Percentiles rank a stretch among this genome's conserved stretches.
Conservation (phyloP, 1,140 invertebrate species). For the Pollicipes pollicipes region DNA sequence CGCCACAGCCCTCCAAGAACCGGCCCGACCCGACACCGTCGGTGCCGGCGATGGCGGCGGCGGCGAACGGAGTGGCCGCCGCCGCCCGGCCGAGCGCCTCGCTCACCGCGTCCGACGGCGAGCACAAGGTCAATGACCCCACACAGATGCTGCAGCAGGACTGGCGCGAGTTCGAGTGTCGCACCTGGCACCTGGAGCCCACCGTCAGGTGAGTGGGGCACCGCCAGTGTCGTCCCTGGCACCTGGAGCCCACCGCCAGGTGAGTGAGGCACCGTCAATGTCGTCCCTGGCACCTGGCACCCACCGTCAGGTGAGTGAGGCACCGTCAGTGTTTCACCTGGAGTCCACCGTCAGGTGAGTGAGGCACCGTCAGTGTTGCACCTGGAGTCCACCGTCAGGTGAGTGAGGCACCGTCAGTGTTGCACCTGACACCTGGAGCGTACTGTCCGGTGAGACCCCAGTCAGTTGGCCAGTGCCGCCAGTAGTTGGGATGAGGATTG, state of each 20-base stretch:
- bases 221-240: too few relatives aligned
- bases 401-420: background rate
- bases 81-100: background rate
- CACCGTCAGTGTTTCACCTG: too few relatives aligned
- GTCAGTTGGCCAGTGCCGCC: too few relatives aligned
- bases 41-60: background rate
- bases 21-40: background rate
- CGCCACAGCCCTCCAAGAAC: background rate
- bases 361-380: too few relatives aligned
- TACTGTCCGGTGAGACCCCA: too few relatives aligned
- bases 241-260: too few relatives aligned
- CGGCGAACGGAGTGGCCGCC: background rate
- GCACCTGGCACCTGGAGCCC: slow-evolving; percentile 94
- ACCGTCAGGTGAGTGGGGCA: slow-evolving; percentile 57
- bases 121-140: slow-evolving; percentile 21
- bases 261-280: too few relatives aligned
- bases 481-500: too few relatives aligned
- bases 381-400: too few relatives aligned
- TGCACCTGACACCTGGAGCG: too few relatives aligned
- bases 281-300: slow-evolving; percentile 96
- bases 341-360: too few relatives aligned
- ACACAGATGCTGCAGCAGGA: slow-evolving; percentile 47
- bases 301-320: slow-evolving; percentile 65
- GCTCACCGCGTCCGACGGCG: too few relatives aligned
- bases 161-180: slow-evolving; percentile 80